Conservation (phyloP, 2,797 vertebrate genomes). For the Prunella strophiata region DNA sequence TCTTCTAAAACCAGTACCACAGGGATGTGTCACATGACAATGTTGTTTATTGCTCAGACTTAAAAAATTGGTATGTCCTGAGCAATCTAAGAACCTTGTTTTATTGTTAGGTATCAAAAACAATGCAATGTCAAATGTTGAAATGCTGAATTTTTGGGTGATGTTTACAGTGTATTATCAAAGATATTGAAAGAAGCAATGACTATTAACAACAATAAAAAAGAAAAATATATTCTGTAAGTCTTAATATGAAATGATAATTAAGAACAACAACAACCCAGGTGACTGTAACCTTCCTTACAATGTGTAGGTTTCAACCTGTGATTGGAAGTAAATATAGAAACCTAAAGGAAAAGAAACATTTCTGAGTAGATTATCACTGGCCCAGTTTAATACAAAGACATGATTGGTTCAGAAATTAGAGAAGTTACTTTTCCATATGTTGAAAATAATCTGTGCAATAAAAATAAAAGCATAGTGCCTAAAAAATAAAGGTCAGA, state of each 20-base stretch:
- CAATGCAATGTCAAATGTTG: background rate
- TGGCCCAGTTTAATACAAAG: background rate
- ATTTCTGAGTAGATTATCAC: background rate
- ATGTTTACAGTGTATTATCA: background rate
- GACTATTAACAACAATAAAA: background rate
- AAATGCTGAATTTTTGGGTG: background rate
- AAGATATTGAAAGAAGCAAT: background rate
- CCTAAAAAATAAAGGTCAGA: background rate
- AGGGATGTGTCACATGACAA: background rate
- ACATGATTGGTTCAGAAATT: background rate
- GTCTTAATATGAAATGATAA: background rate
- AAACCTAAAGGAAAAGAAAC: background rate
- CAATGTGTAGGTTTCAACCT: background rate
- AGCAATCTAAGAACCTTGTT: background rate
- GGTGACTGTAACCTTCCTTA: background rate
- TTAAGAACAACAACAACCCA: background rate
- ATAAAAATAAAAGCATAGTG: background rate
- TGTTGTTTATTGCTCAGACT: background rate
- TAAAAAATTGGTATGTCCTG: background rate
- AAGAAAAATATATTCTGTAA: background rate
- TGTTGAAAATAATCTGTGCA: background rate
- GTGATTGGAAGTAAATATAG: background rate
- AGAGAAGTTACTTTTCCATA: background rate
- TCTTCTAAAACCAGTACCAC: background rate
- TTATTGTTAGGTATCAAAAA: background rate